Conservation (phyloP, 2,113 vertebrate genomes). For the Mystacornis crossleyi region DNA sequence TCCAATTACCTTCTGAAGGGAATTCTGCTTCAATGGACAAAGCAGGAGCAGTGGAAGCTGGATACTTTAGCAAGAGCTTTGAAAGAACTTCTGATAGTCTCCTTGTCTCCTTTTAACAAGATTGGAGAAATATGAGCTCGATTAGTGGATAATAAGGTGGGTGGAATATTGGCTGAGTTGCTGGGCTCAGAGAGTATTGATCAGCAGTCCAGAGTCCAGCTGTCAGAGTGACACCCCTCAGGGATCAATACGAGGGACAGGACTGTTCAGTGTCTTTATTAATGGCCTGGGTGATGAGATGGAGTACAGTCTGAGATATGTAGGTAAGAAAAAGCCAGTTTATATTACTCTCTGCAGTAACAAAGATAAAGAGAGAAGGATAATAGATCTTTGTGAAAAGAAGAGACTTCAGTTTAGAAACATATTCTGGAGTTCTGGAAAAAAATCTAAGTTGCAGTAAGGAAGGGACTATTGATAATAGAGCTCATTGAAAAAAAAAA, state of each 20-base stretch:
- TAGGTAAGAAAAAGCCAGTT: background rate
- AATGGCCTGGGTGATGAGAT: background rate
- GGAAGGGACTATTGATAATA: background rate
- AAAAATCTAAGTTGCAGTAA: background rate
- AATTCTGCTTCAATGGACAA: background rate
- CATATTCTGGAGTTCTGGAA: background rate
- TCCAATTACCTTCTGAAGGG: background rate
- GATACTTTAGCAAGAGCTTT: background rate
- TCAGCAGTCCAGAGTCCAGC: background rate
- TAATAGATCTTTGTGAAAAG: background rate
- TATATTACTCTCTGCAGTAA: background rate
- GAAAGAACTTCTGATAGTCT: background rate
- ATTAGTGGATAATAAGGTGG: background rate
- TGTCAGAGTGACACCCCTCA: background rate
- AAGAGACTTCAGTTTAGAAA: background rate
- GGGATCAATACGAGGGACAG: rapidly evolving
- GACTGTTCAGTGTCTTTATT: background rate
- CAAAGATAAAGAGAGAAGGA: background rate
- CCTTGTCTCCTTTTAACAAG: background rate
- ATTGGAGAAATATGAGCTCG: background rate
- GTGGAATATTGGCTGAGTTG: background rate
- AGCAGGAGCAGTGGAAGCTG: background rate
- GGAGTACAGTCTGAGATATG: background rate
- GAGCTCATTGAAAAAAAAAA: background rate
- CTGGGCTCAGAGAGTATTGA: background rate